phyloP scores from a whole-genome alignment of 2,113 vertebrate genomes.

The Chaetodon trifascialis region DNA sequence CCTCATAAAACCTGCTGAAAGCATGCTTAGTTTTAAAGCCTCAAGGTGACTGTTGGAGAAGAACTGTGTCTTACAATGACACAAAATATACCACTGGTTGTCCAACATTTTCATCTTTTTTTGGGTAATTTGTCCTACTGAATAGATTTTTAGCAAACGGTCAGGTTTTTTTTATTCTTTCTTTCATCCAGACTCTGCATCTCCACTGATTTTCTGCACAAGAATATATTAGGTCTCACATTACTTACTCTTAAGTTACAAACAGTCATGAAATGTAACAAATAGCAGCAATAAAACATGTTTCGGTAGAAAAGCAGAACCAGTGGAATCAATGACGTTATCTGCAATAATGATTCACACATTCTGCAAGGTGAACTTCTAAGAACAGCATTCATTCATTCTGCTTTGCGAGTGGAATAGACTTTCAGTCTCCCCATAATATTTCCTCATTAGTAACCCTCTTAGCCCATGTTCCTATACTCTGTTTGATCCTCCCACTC shows the following conservation, averaged over 20 bases:
- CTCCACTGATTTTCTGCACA: too few relatives aligned
- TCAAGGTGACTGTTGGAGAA: background rate
- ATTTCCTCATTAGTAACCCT: slow-evolving; percentile 51
- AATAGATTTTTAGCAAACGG: background rate
- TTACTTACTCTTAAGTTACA: background rate
- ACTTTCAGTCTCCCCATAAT: slow-evolving; percentile 33
- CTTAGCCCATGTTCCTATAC: slow-evolving; percentile 28
- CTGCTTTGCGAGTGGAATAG: slow-evolving; percentile 20
- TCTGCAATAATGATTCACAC: background rate
- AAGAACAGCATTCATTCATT: slow-evolving; percentile 32
- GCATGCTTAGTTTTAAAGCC: slow-evolving; percentile 2
- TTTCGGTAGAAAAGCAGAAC: slow-evolving; percentile 1
- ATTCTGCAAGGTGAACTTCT: slow-evolving; percentile 28
- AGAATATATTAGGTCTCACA: background rate
- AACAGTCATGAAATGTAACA: background rate
- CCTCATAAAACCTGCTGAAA: slow-evolving; percentile 20
- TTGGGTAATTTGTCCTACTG: background rate
- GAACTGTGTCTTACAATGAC: background rate
- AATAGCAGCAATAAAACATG: slow-evolving; percentile 13
- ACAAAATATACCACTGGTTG: background rate
- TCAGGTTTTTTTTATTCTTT: background rate
- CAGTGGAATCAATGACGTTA: background rate
- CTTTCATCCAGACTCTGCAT: too few relatives aligned
- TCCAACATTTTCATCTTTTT: background rate
- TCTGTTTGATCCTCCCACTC: slow-evolving; percentile 57